Evolutionary conservation across 2,113 vertebrate genomes (phyloP).

Genomic region (Channa argus): DNA sequence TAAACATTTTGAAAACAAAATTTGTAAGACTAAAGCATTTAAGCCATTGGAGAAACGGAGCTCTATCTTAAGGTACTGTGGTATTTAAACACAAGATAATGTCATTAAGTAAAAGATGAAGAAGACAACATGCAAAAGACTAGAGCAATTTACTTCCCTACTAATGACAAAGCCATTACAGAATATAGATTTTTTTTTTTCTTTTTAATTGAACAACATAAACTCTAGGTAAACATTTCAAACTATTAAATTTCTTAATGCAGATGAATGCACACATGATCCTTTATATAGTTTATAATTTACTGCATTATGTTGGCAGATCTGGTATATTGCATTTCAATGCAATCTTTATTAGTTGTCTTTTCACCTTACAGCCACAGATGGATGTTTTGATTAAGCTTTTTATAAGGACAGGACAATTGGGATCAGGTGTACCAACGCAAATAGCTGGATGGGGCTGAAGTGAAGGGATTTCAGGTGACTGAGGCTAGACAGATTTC

Average conservation of each 20-base stretch:
- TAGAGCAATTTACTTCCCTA: no score
- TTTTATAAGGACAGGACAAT: not conserved
- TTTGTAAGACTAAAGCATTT: constrained; percentile 1
- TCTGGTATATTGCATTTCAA: not conserved
- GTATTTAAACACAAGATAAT: constrained; percentile 27
- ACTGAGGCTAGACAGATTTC: constrained; percentile 51
- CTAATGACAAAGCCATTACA: not conserved
- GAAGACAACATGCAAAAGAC: no score
- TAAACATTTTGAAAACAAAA: no score
- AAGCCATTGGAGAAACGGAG: not conserved
- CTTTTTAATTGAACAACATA: not conserved
- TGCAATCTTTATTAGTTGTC: not conserved
- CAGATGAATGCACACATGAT: constrained; percentile 38
- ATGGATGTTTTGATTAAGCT: constrained; percentile 39
- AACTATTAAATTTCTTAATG: constrained; percentile 43
- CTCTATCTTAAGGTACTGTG: not conserved
- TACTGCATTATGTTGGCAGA: constrained; percentile 3
- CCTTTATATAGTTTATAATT: constrained; percentile 61
- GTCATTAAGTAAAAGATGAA: constrained; percentile 22
- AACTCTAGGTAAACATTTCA: constrained; percentile 12
- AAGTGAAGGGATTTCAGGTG: constrained; percentile 61
- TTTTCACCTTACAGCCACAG: not conserved
- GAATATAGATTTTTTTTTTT: not conserved
- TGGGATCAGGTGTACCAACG: constrained; percentile 46
- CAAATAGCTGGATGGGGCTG: constrained; percentile 31